Evolutionary conservation across 2,797 vertebrate genomes (phyloP), one percentile per base, ranked within the genome.

Genomic region (Catamblyrhynchus diadema): DNA sequence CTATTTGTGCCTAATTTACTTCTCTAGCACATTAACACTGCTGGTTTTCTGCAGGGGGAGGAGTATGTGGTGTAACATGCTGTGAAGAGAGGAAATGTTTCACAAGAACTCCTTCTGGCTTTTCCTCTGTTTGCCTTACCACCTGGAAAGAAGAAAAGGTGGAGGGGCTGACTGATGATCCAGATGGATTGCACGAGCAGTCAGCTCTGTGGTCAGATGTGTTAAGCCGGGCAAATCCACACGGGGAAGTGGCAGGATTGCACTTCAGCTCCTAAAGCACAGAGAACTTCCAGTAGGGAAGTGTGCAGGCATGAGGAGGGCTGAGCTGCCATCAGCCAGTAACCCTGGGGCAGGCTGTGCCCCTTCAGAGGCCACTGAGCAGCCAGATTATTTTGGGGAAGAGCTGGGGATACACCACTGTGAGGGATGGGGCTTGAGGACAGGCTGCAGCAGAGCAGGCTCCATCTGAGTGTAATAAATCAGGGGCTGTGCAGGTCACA

Each of bases 121-220:
- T 97, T 97, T 96, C 88, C 97, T 97, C 84, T 98, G 98, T 98
- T 98, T 98, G 97, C 81, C 37, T 98, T 98, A 96, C 98, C 98
- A 98, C 98, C 97, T 98, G 98, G 97, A 97, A 97, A 97, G 97
- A 97, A 96, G 95, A 97, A 96, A 95, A 97, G 97, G 96, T 95
- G 93, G 96, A 96, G 96, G 97, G 94, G 44, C 56, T 88, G 93
- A 25, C 57, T 87, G 88, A 79, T 92, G 80, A 44, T 84, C 79
- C 75, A 70, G 70, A 87, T 78, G 59, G 81, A 69, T 72, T 95
- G 81, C 65, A 47, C n/a, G 74, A 92, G 20, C 73, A 78, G 74
- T 72, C 88, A n/a, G 42, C 44, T 59, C 65, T 86, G 88, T 51
- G 62, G 69, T 62, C 62, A 30, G 87, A 79, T 10, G 64, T 25